Evolutionary conservation across 2,888 invertebrate species (phyloP).

Genomic region (Nymphalis c-album): DNA sequence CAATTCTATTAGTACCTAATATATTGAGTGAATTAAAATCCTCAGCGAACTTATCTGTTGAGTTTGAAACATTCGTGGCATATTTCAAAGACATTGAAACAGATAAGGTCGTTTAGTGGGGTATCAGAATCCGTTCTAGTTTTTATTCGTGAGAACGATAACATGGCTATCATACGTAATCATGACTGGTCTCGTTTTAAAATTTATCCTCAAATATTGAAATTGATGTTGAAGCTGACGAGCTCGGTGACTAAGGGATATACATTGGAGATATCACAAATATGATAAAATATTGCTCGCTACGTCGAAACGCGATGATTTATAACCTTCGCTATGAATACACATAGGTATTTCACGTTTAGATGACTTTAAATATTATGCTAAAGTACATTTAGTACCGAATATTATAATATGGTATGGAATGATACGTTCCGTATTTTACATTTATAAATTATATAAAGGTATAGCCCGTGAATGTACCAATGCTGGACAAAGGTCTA

Average conservation of each 20-base stretch:
- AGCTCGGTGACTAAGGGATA: neutral
- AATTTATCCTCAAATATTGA: neutral
- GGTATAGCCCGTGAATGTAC: too few relatives aligned
- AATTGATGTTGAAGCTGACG: neutral
- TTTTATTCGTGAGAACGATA: constrained; percentile 22
- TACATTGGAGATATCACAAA: neutral
- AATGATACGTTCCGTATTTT: too few relatives aligned
- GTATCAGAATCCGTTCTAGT: constrained; percentile 15
- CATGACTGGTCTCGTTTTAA: constrained; percentile 2
- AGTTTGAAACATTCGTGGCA: neutral
- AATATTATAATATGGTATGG: too few relatives aligned
- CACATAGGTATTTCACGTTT: neutral
- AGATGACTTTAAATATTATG: neutral
- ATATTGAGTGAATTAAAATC: too few relatives aligned
- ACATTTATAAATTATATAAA: too few relatives aligned
- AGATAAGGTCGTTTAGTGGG: constrained; percentile 15
- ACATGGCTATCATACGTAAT: constrained; percentile 18
- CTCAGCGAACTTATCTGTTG: too few relatives aligned
- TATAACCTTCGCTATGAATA: constrained; percentile 1
- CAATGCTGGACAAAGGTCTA: too few relatives aligned
- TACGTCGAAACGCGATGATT: constrained; percentile 8
- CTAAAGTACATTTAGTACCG: too few relatives aligned
- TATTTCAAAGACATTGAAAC: constrained; percentile 4
- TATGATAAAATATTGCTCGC: constrained; percentile 6
- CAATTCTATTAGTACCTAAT: too few relatives aligned